These are phyloP conservation scores for Sipha maydis DNA, from an alignment of 2,888 invertebrate genomes.

Conservation along the genomic window DNA sequence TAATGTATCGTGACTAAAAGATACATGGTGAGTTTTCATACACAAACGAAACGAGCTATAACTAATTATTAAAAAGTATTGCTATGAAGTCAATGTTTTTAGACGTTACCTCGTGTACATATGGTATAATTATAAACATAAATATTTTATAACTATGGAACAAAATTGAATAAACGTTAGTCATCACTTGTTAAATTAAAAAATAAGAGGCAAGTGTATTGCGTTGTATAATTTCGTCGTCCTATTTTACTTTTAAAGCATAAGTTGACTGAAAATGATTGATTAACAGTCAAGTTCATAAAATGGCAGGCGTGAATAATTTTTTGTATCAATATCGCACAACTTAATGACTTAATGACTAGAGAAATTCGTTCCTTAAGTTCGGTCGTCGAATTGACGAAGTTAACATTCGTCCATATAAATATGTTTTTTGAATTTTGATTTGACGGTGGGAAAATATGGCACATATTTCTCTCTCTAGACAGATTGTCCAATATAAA, in stretches of 20 bases:
- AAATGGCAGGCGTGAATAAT: neutral
- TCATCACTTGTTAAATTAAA: neutral
- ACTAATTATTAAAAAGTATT: neutral
- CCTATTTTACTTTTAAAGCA: neutral
- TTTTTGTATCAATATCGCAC: neutral
- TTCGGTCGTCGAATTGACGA: too few species aligned
- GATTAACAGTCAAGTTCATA: neutral
- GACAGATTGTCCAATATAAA: too few species aligned
- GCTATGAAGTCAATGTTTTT: neutral
- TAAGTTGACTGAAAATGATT: neutral
- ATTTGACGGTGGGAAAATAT: too few species aligned
- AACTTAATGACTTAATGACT: neutral
- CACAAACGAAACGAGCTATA: slow-evolving; percentile 11
- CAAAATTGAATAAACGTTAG: neutral
- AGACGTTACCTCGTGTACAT: neutral
- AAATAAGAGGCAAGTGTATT: neutral
- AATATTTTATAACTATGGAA: neutral
- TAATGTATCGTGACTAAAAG: slow-evolving; percentile 23
- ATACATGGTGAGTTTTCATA: slow-evolving; percentile 11
- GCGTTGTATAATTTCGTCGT: too few species aligned
- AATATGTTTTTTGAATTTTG: too few species aligned
- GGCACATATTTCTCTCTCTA: too few species aligned
- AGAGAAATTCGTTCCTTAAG: too few species aligned
- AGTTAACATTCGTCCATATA: too few species aligned
- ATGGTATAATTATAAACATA: neutral